phyloP scores from a whole-genome alignment of 2,113 vertebrate genomes.

The Oreochromis tanganicae region DNA sequence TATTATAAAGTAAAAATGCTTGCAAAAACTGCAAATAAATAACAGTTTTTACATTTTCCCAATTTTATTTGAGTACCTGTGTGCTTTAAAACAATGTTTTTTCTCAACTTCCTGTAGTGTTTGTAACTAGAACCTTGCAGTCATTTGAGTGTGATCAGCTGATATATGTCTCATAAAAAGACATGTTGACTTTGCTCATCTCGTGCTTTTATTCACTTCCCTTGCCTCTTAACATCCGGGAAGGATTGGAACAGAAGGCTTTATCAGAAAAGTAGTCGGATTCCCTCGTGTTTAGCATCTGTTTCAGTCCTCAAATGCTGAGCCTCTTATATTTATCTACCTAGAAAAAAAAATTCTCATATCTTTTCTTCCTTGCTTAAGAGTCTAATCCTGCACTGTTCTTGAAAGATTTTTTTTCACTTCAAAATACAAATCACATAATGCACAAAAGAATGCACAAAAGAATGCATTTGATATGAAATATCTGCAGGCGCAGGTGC shows the following conservation, averaged over 20 bases:
- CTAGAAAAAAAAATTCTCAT: not conserved
- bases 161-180: not conserved
- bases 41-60: not conserved
- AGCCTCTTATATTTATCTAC: conserved; percentile 25
- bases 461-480: conserved; percentile 16
- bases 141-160: conserved; percentile 4
- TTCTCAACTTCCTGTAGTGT: not conserved
- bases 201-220: not conserved
- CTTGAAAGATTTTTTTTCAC: not conserved
- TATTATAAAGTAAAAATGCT: not conserved
- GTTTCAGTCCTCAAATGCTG: conserved; percentile 2
- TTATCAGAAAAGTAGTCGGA: not conserved
- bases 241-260: not conserved
- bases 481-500: not conserved
- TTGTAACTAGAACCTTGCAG: not conserved
- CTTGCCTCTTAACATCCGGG: not conserved
- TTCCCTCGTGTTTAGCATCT: not conserved
- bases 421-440: not conserved
- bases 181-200: not conserved
- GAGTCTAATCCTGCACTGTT: conserved; percentile 11
- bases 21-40: not conserved
- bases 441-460: conserved; percentile 1
- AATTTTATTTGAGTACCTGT: not conserved
- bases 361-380: not conserved
- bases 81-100: not conserved